These are phyloP conservation scores for Sphaerophoria taeniata DNA, from an alignment of 2,888 invertebrate genomes.

Conservation along the genomic window DNA sequence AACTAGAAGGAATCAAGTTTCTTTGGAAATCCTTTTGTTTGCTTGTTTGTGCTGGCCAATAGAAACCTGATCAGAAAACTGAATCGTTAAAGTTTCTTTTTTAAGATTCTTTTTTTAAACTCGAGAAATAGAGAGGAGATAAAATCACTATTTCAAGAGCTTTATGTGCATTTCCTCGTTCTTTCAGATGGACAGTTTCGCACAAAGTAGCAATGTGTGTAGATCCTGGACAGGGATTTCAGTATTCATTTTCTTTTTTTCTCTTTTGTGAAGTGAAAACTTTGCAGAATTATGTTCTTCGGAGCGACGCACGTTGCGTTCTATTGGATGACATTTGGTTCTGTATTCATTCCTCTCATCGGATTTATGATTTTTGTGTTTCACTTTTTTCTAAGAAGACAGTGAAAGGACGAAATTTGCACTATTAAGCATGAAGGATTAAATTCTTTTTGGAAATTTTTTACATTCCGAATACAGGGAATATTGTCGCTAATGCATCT, in stretches of 20 bases:
- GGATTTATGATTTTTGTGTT: conserved; percentile 65
- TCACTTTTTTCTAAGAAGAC: background rate
- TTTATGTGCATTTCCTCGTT: conserved; percentile 12
- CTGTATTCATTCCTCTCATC: conserved; percentile 31
- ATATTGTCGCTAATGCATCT: too few relatives aligned
- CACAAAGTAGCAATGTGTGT: conserved; percentile 34
- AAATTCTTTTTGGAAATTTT: too few relatives aligned
- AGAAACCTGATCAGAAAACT: conserved; percentile 12
- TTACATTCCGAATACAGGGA: too few relatives aligned
- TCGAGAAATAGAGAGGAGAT: background rate
- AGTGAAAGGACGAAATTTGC: background rate
- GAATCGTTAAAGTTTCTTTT: background rate
- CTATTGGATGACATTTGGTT: conserved; percentile 53
- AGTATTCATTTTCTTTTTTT: conserved; percentile 17
- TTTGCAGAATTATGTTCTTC: conserved; percentile 23
- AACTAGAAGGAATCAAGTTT: background rate
- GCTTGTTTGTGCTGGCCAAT: conserved; percentile 29
- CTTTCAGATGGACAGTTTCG: conserved; percentile 52
- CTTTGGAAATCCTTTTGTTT: conserved; percentile 9
- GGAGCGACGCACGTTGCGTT: conserved; percentile 42
- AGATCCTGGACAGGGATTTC: background rate
- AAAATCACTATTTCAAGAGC: conserved; percentile 29
- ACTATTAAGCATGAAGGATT: too few relatives aligned
- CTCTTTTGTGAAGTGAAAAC: conserved; percentile 7
- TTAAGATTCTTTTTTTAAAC: background rate